Conservation (phyloP, 30 jellyfish, hydroid and myxozoan genomes). For the Hydractinia symbiolongicarpus region DNA sequence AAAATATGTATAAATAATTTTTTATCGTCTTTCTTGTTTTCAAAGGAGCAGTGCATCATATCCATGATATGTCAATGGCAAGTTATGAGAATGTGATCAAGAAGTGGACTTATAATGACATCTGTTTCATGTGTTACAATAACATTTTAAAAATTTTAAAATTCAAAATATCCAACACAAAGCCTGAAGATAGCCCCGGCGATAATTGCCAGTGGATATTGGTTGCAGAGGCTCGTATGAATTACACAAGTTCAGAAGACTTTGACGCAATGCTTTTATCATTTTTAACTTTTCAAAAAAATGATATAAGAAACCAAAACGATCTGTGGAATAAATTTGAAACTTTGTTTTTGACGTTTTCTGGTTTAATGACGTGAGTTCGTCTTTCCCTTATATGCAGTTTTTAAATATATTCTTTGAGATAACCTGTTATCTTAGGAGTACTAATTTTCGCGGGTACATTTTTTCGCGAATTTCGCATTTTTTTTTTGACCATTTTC, state of each 20-base stretch:
- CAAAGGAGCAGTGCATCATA: slow-evolving; percentile 71
- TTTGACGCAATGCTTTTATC: slow-evolving; percentile 54
- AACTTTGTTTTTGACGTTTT: slow-evolving; percentile 30
- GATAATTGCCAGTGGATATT: slow-evolving; percentile 56
- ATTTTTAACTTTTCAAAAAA: slow-evolving; percentile 42
- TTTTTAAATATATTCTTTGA: too few relatives aligned
- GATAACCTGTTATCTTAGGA: too few relatives aligned
- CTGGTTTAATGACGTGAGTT: slow-evolving; percentile 56
- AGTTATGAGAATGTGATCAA: slow-evolving; percentile 44
- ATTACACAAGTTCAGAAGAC: slow-evolving; percentile 41
- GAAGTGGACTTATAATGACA: slow-evolving; percentile 32
- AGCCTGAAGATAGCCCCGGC: slow-evolving; percentile 30
- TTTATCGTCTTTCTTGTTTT: not conserved
- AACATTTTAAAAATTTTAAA: slow-evolving; percentile 19
- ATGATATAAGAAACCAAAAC: slow-evolving; percentile 58
- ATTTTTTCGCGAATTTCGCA: too few relatives aligned
- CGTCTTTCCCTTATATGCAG: not conserved
- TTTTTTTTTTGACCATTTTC: too few relatives aligned
- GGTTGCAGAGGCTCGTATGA: slow-evolving; percentile 44
- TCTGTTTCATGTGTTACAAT: slow-evolving; percentile 70
- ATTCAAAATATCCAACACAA: slow-evolving; percentile 38
- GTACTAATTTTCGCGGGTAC: too few relatives aligned
- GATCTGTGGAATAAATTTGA: slow-evolving; percentile 67
- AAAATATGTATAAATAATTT: too few relatives aligned
- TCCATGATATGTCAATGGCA: slow-evolving; percentile 78